Base-by-base conservation (phyloP, 2,113 vertebrate genomes). In the Leptobrachium leishanense region DNA sequence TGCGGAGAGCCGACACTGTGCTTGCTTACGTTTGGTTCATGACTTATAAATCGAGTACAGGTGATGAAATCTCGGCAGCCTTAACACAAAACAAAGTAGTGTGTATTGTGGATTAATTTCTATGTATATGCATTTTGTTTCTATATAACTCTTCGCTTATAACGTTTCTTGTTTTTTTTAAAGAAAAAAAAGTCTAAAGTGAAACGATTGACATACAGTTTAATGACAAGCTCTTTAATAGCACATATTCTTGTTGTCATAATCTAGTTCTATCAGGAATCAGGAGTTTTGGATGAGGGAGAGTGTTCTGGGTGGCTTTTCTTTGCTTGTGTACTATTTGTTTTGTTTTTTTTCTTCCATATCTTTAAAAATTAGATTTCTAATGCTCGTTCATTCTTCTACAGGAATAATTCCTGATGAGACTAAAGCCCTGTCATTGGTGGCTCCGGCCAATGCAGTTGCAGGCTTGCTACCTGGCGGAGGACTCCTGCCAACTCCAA, bases 21-120 rank as follows among this genome's bases (percentile, higher is more conserved):
- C 96, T 99, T 97, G 97, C 97, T 98, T 97, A 98, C 97, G 96
- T 98, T 98, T 98, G 97, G 96, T 98, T 99, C 97, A 98, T 99
- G 97, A 98, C 97, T 99, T 98, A 98, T 96, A 99, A 98, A 97
- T 94, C 97, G 93, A 98, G 97, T 97, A 95, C 97, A 99, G 97
- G 97, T 99, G 97, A 99, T 98, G 94, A 97, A 94, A 98, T 96
- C 97, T 98, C 97, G 96, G 97, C 96, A 99, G 97, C 93, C 93
- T 94, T 94, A 94, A 94, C 93, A 93, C 91, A 88, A 93, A 91
- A 93, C 53, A 87, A 92, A 94, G 92, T 94, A 94, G 94, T 99
- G 96, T 99, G 95, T 95, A 96, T 98, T 97, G 97, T 96, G 95
- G 96, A 95, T 53, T 77, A 59, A 54, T 96, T 95, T 59, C 11